phyloP scores from a whole-genome alignment of 2,113 vertebrate species.

The Fulica atra region DNA sequence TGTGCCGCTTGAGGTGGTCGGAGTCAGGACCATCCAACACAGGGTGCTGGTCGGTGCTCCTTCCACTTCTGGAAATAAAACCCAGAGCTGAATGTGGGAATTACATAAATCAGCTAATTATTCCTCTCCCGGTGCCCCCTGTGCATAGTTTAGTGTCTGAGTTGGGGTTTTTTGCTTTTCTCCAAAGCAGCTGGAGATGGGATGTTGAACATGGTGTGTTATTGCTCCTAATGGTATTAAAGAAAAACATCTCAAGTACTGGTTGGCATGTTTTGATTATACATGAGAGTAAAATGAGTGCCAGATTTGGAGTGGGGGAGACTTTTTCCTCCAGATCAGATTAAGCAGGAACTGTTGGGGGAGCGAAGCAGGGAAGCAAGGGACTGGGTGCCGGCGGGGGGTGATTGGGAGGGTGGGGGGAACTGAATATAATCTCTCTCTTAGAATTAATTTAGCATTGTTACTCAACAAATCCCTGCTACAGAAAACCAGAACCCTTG shows the following conservation, averaged over 20 bases:
- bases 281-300: conserved; percentile 44
- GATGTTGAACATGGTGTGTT: conserved; percentile 60
- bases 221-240: conserved; percentile 63
- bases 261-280: conserved; percentile 52
- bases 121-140: neutral
- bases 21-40: neutral
- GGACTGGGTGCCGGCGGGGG: accelerated
- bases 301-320: conserved; percentile 26
- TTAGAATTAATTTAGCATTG: conserved; percentile 24
- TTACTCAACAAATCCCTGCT: neutral
- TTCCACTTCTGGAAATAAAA: neutral
- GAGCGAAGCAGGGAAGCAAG: neutral
- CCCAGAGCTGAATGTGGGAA: neutral
- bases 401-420: accelerated
- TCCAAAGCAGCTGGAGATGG: conserved; percentile 60
- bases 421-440: neutral
- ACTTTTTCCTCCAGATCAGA: conserved; percentile 3
- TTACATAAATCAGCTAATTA: conserved; percentile 35
- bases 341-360: neutral
- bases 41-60: neutral
- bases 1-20: neutral
- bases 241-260: conserved; percentile 50
- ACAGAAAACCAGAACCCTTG: conserved; percentile 9
- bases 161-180: conserved; percentile 38
- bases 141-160: conserved; percentile 8